Base-by-base conservation (phyloP, 2,888 invertebrate species). In the Drosophila flavopinicola region DNA sequence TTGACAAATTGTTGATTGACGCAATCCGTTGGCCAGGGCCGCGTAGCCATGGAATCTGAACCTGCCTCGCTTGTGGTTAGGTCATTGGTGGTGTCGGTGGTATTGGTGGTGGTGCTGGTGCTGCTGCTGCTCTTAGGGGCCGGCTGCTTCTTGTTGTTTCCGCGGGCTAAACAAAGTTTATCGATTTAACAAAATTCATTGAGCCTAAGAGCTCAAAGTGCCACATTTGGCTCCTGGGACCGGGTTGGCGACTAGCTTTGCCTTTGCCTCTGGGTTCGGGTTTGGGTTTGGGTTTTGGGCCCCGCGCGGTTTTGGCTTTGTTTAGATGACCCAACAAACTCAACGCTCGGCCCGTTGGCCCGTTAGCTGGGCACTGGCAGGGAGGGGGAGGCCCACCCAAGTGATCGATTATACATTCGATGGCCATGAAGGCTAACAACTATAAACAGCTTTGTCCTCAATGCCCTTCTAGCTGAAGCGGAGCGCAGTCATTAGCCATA, bases 1-100 rank as follows among this genome's bases (percentile, higher is more conserved):
- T 79, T 87, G 87, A 83, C 86, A 83, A 79, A 83, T 87, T 78
- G 74, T 74, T 87, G 83, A 87, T 83, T 87, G 84, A 87, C 86
- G 83, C 86, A 87, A 83, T 85, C 80, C 68, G 59, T 74, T 49
- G 68, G 72, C 71, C 61, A 66, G 61, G 66, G 54, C 72, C 66
- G 67, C 80, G 85, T 82, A 80, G 71, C 85, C 87, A 86, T 78
- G 87, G 85, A 66, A 66, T 67, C 73, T 70, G 42, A 61, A 41
- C 56, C 48, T 66, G 49, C 53, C 29, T 25, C 35, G 60, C 47
- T 45, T 71, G 71, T 75, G 71, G 58, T 71, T 75, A 61, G 75
- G 45, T 56, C 69, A 45, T 45, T 42, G 44, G 33, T 59, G 37
- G 35, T 57, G 42, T 23, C 41, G 42, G 15, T 42, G 42, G 15